Base-by-base conservation (phyloP, 2,888 invertebrate genomes). In the Lasioglossum marginatum region DNA sequence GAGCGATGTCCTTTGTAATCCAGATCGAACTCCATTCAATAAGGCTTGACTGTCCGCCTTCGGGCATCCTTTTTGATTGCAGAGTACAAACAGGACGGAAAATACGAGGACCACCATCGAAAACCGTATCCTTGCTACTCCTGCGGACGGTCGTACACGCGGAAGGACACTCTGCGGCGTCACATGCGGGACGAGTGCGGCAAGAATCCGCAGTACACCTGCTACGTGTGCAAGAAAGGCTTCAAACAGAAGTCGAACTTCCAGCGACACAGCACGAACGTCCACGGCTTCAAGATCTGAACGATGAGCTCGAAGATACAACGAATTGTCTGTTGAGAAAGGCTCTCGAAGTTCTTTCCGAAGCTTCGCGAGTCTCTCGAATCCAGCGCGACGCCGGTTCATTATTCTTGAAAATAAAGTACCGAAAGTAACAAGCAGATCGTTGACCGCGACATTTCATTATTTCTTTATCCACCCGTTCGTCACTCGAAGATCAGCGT, bases 101-200 rank as follows among this genome's bases (percentile, higher is more conserved):
- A 66, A 3, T 6, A 4, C 10, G 43, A n/a, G 3, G 4, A 23
- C 14, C 10, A 14, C 23, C n/a, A 73, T 6, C 72, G 52, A 6
- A 92, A 91, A 79, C 91, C 89, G 31, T 93, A 86, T 87, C 91
- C 90, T 4, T 94, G 93, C 87, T 87, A 91, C 84, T 91, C 90
- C 52, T 94, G 93, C 80, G 91, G 91, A 66, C 93, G 93, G 79
- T 91, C 92, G 14, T 94, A 94, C 86, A 89, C 86, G 74, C 89
- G 97, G 95, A 97, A 97, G 94, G 97, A 97, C 91, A 97, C 97
- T 85, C 96, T 98, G 92, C 97, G 97, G 92, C 97, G 97, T 79
- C 97, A 98, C 95, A 96, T 97, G 93, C 97, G 97, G 93, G 97
- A 97, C 95, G 97, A 97, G 94, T 98, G 98, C 94, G 96, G 97